Percentiles rank a stretch among this genome's conserved stretches.
Conservation (phyloP, 1,140 invertebrate genomes). For the Macrocentrus cingulum region DNA sequence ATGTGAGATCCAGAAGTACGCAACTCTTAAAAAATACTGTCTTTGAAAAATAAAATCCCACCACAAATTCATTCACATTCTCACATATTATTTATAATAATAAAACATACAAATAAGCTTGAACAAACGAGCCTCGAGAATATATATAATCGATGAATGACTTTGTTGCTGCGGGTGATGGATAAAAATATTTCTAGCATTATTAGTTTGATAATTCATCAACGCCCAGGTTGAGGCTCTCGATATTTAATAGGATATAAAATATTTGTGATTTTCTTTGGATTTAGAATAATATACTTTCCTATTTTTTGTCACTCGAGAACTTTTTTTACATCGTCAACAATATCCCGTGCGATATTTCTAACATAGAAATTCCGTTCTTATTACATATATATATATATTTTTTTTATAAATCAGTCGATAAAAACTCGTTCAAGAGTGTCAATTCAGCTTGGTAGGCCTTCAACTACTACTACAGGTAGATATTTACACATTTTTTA, state of each 20-base stretch:
- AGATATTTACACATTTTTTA: background rate
- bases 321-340: background rate
- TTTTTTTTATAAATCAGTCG: no score
- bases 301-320: constrained; percentile 11
- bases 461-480: no score
- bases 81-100: constrained; percentile 26
- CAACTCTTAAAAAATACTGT: constrained; percentile 19
- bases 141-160: no score
- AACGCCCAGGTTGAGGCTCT: background rate
- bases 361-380: background rate
- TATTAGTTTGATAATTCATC: background rate
- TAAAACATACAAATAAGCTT: constrained; percentile 20
- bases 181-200: background rate
- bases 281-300: constrained; percentile 31
- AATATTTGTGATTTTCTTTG: constrained; percentile 32
- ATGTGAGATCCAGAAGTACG: background rate
- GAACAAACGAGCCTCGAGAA: no score
- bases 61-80: background rate
- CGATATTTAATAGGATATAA: constrained; percentile 22
- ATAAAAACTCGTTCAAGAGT: no score
- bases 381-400: no score
- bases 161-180: background rate
- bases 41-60: constrained; percentile 4
- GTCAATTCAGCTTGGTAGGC: background rate
- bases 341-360: background rate